Base-by-base conservation (phyloP, 2,797 vertebrate genomes). In the Bovichtus diacanthus region DNA sequence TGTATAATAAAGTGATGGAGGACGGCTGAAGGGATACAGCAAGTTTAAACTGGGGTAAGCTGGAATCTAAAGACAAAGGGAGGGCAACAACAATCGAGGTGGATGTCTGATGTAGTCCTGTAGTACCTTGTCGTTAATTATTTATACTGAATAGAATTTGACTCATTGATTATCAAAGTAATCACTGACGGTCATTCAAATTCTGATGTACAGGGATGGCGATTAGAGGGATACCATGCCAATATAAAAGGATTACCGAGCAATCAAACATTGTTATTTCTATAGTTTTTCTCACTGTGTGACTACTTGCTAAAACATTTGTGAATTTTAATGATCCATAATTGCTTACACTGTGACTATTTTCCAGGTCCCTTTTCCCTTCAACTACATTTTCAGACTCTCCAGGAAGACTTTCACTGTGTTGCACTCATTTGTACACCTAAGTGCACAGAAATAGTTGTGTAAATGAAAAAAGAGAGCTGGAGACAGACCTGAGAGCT, bases 21-120 rank as follows among this genome's bases (percentile, higher is more conserved):
- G 23, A 61, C 2, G 13, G 43, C 19, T 31, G 46, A 31, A 39
- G 43, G 56, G 23, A 61, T 41, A 10, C 47, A n/a, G 27, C 5
- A 6, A 72, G 70, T 56, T 34, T 39, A 29, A 70, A 70, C 66
- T 49, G 54, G 63, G 44, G 50, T 54, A 18, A 46, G 4, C 56
- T 58, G 64, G 64, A 66, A 54, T 39, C 3, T 13, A 21, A 65
- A 63, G n/a, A n/a, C n/a, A 61, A 10, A 75, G 12, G 1, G 5
- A 50, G 6, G 5, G 9, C 29, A 46, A 21, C 55, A 12, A 2
- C 27, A 10, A 12, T 31, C n/a, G n/a, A n/a, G n/a, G n/a, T n/a
- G n/a, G n/a, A n/a, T n/a, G n/a, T n/a, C n/a, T n/a, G n/a, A n/a
- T n/a, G n/a, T n/a, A n/a, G n/a, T n/a, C n/a, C n/a, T n/a, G n/a